Percentiles rank a stretch among this genome's conserved stretches.
phyloP scores from a whole-genome alignment of 2,113 vertebrate genomes.

The Colaptes auratus region DNA sequence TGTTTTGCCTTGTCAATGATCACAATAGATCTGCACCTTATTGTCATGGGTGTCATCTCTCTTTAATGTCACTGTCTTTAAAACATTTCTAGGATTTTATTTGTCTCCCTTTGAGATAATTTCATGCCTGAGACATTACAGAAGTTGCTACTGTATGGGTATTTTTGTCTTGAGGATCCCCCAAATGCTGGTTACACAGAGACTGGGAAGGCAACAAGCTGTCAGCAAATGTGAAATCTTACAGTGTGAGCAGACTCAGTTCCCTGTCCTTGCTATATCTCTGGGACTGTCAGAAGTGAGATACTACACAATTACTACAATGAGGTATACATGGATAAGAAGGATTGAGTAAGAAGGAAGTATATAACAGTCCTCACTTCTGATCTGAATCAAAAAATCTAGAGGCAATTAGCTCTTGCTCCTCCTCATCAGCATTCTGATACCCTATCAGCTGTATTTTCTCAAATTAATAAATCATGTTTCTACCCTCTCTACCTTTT shows the following conservation, averaged over 20 bases:
- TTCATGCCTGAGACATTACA: not conserved
- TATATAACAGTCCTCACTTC: not conserved
- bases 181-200: not conserved
- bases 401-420: not conserved
- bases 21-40: not conserved
- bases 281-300: not conserved
- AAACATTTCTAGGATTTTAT: not conserved
- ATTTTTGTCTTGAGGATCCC: not conserved
- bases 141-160: not conserved
- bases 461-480: not conserved
- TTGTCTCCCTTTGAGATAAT: not conserved
- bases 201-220: not conserved
- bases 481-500: not conserved
- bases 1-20: not conserved
- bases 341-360: not conserved
- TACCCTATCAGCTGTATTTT: not conserved
- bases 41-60: not conserved
- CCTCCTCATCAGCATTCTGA: not conserved
- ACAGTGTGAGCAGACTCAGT: not conserved
- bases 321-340: not conserved
- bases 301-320: not conserved
- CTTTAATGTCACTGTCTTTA: not conserved
- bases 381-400: not conserved
- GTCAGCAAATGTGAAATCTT: constrained; percentile 30
- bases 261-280: not conserved